A percentile compares a stretch with the other conserved stretches of the same genome.
Evolutionary conservation across 2,888 invertebrate species (phyloP).

Genomic region (Heteromyza rotundicornis): DNA sequence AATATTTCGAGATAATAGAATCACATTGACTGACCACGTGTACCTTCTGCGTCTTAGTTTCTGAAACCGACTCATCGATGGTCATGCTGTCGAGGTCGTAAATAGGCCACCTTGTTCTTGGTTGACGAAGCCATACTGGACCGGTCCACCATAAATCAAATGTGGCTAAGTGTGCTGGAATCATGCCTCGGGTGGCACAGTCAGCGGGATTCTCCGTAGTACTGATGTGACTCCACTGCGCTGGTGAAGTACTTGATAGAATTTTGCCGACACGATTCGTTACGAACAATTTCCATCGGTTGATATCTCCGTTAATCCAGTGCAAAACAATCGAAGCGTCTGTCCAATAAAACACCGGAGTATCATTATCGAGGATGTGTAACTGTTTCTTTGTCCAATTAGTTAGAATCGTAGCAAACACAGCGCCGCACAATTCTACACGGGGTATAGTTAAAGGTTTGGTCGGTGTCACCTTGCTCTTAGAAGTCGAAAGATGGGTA

Average conservation of each 20-base stretch:
- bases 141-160: too few relatives aligned
- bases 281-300: slow-evolving; percentile 5
- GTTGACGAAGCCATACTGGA: too few relatives aligned
- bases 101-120: too few relatives aligned
- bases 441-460: slow-evolving; percentile 8
- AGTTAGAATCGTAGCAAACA: not conserved
- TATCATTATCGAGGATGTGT: not conserved
- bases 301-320: slow-evolving; percentile 9
- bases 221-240: slow-evolving; percentile 12
- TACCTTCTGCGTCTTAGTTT: not conserved
- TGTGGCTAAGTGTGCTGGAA: not conserved
- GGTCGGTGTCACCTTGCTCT: too few relatives aligned
- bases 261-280: slow-evolving; percentile 13
- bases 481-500: too few relatives aligned
- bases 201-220: slow-evolving; percentile 13
- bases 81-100: not conserved
- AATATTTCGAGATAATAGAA: too few relatives aligned
- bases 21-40: not conserved
- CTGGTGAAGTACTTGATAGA: not conserved
- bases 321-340: slow-evolving; percentile 5
- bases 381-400: too few relatives aligned
- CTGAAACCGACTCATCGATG: not conserved
- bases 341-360: slow-evolving; percentile 10
- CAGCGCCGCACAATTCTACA: slow-evolving; percentile 4
- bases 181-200: slow-evolving; percentile 6